Evolutionary conservation across 2,113 vertebrate species (phyloP).

Genomic region (Narcine bancroftii): DNA sequence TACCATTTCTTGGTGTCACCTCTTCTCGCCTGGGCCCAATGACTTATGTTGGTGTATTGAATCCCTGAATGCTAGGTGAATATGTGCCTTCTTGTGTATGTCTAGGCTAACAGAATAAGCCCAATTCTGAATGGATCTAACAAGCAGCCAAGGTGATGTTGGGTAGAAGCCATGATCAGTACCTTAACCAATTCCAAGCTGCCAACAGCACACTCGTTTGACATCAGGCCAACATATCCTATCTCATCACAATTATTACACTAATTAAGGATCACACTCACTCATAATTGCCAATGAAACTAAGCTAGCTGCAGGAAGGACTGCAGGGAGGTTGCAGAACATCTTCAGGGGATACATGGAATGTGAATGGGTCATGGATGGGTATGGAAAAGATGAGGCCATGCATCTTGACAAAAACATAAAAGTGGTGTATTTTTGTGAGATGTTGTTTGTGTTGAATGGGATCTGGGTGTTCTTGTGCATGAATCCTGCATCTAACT

Average conservation of each 20-base stretch:
- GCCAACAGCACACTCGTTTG: not conserved
- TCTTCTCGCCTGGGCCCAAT: not conserved
- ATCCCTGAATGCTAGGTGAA: not conserved
- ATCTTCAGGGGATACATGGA: too few species aligned
- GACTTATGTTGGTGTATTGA: not conserved
- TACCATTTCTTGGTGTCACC: not conserved
- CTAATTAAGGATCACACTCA: not conserved
- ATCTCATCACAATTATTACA: not conserved
- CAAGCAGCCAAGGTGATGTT: not conserved
- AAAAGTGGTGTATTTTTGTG: too few species aligned
- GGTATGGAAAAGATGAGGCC: too few species aligned
- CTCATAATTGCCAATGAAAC: not conserved
- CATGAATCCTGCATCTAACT: too few species aligned
- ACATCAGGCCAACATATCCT: not conserved
- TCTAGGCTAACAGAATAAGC: not conserved
- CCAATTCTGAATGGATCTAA: not conserved
- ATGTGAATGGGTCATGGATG: too few species aligned
- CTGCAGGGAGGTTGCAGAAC: too few species aligned
- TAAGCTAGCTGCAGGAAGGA: too few species aligned
- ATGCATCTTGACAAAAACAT: too few species aligned
- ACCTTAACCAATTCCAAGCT: not conserved
- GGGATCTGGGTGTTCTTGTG: too few species aligned
- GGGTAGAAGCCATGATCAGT: not conserved
- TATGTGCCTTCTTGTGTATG: not conserved
- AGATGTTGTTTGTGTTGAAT: too few species aligned